Base-by-base conservation (phyloP, 30 jellyfish, hydroid and myxozoan genomes). In the Cassiopea andromeda region DNA sequence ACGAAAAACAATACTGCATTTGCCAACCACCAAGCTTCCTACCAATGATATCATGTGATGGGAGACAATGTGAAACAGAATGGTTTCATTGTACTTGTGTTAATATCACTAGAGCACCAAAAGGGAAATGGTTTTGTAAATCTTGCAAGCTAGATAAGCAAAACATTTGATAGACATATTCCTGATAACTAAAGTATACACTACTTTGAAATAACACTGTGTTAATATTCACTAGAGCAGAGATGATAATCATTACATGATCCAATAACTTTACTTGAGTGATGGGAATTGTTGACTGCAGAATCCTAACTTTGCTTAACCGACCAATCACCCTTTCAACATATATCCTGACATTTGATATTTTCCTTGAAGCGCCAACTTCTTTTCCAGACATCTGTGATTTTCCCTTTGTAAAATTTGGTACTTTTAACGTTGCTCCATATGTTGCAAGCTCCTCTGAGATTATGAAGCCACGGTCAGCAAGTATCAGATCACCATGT, bases 301-400 rank as follows among this genome's bases (percentile, higher is more conserved):
- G 60, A 60, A 90, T 71, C 57, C 82, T 60, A 72, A 59, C 82
- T 72, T 90, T 82, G 82, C 64, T 90, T 69, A 91, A 46, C n/a
- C 84, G 92, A 49, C 95, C 95, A 84, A 91, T 91, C 46, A 84
- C 95, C 73, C 92, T 69, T 80, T 91, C 97, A 16, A 91, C 83
- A 91, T 91, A 95, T 46, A 91, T 91, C 54, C 97, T 73, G 54
- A 91, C 97, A 76, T 77, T 60, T n/a, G 97, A 88, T 1, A 91
- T 80, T 68, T 79, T 75, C 38, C 89, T 91, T n/a, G 88, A 48
- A 57, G 43, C 80, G 70, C 85, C 78, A 79, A 91, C 90, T 18
- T 74, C 97, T 70, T 91, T 84, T 43, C 75, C 92, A 13, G 95
- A 67, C 85, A 91, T n/a, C 81, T 92, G 93, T 16, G 48, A 75